phyloP scores from a whole-genome alignment of 1,140 invertebrate species.

The Conus ventricosus region DNA sequence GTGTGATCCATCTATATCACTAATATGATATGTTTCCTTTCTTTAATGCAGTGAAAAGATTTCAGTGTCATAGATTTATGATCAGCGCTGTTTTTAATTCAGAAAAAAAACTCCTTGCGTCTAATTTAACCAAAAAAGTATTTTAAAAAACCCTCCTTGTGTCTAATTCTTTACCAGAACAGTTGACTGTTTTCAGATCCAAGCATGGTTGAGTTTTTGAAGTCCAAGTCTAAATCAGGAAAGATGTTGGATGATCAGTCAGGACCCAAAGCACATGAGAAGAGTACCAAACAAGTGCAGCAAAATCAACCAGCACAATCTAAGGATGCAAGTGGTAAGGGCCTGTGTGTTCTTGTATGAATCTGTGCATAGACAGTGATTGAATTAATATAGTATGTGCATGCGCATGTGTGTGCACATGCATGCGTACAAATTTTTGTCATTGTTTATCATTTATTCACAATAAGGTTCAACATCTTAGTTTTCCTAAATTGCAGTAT shows the following conservation, averaged over 20 bases:
- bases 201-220: constrained; percentile 54
- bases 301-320: not conserved
- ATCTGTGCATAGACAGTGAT: not conserved
- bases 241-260: constrained; percentile 2
- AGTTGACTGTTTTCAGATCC: constrained; percentile 57
- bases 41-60: too few relatives aligned
- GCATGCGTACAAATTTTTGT: not conserved
- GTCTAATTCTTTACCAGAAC: too few relatives aligned
- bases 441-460: too few relatives aligned
- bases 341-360: not conserved
- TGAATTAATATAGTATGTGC: not conserved
- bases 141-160: too few relatives aligned
- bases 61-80: too few relatives aligned
- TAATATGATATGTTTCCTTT: too few relatives aligned
- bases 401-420: not conserved
- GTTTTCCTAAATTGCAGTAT: too few relatives aligned
- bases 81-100: too few relatives aligned
- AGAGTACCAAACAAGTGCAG: not conserved
- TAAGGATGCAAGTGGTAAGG: not conserved
- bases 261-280: not conserved
- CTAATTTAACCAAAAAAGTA: too few relatives aligned
- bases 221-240: constrained; percentile 41
- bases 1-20: too few relatives aligned
- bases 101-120: too few relatives aligned
- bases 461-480: too few relatives aligned